A percentile compares a stretch with the other conserved stretches of the same genome.
phyloP scores from a whole-genome alignment of 2,797 vertebrate genomes.

The Eidolon dupreanum region DNA sequence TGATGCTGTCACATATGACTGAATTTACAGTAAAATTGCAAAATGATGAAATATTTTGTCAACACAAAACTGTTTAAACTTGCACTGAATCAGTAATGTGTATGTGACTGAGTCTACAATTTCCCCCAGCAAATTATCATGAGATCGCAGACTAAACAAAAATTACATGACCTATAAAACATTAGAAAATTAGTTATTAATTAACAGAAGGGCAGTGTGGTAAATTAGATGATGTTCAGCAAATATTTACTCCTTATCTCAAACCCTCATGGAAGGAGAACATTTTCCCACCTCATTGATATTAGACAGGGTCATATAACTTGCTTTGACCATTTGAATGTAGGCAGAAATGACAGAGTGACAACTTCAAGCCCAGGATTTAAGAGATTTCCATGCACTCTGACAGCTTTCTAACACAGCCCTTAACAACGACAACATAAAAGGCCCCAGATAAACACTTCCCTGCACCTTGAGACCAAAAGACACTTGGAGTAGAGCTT shows the following conservation, averaged over 20 bases:
- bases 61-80: background rate
- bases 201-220: background rate
- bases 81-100: background rate
- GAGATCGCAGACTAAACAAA: background rate
- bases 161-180: background rate
- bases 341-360: background rate
- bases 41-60: background rate
- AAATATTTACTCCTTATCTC: background rate
- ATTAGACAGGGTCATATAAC: background rate
- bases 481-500: background rate
- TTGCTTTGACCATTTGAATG: background rate
- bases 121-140: background rate
- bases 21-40: slow-evolving; percentile 29
- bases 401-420: background rate
- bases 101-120: slow-evolving; percentile 8
- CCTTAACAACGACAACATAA: background rate
- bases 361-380: background rate
- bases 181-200: slow-evolving; percentile 19
- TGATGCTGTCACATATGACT: background rate
- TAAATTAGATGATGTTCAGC: background rate
- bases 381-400: background rate
- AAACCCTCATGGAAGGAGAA: background rate
- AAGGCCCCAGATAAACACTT: background rate
- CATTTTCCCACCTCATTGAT: background rate
- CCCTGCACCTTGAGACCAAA: background rate